Base-by-base conservation (phyloP, 1,140 invertebrate genomes). In the Drosophila serrata region DNA sequence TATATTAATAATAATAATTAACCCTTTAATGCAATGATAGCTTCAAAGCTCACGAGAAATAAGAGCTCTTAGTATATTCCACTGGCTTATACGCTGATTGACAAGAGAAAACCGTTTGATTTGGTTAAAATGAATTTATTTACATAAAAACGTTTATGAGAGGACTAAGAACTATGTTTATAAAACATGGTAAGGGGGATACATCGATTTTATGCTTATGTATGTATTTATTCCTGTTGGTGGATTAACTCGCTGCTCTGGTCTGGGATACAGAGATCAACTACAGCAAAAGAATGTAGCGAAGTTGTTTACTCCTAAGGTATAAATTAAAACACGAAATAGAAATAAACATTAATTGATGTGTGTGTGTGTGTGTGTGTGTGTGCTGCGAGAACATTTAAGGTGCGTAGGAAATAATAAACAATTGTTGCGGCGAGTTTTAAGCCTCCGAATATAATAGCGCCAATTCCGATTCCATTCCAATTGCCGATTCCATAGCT, bases 281-380 rank as follows among this genome's bases (percentile, higher is more conserved):
- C 75, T 82, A 82, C 69, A 82, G 46, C 62, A 17, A 59, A 49
- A 63, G 82, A 87, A 87, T 87, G 82, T 87, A 65, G 67, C 72
- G 82, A 87, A 87, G 84, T 79, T 51, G 13, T 63, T 69, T 33
- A 55, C 29, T 17, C 17, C 37, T 19, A 68, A 39, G 33, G 33
- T 55, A 24, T 69, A 11, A 43, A 45, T 55, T 46, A 60, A 40
- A 77, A 77, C 68, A 37, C 49, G 13, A 42, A 15, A 60, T 39
- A 46, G 17, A 51, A 46, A n/a, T 22, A 75, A 56, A 76, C 67
- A 37, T 27, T 40, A 13, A 48, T 22, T 22, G 17, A 22, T 33
- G 46, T 13, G 22, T 13, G n/a, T n/a, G n/a, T n/a, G n/a, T n/a
- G n/a, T n/a, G n/a, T n/a, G n/a, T n/a, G n/a, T n/a, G n/a, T n/a